Evolutionary conservation across 1,140 invertebrate genomes (phyloP).

Genomic region (Drosophila murphyi): DNA sequence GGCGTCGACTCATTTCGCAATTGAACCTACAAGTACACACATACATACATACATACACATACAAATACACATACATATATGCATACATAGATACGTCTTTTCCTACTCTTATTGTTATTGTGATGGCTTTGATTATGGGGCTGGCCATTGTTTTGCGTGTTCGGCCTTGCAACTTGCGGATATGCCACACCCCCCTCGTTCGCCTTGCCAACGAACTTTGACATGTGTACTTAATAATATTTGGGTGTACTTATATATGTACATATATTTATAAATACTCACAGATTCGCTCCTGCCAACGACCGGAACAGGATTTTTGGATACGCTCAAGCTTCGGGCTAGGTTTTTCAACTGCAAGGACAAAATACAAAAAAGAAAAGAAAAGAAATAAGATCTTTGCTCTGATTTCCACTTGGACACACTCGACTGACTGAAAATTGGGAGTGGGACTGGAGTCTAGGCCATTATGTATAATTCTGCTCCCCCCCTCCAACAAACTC

Average conservation of each 20-base stretch:
- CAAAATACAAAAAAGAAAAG: slow-evolving; percentile 5
- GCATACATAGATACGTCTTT: not conserved
- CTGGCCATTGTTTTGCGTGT: slow-evolving; percentile 27
- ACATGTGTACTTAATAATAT: slow-evolving; percentile 4
- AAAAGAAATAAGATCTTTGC: slow-evolving; percentile 30
- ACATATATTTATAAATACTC: slow-evolving; percentile 13
- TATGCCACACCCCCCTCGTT: slow-evolving; percentile 5
- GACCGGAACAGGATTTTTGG: not conserved
- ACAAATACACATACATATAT: not conserved
- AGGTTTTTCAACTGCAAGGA: slow-evolving; percentile 11
- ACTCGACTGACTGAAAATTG: slow-evolving; percentile 33
- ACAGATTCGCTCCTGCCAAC: slow-evolving; percentile 20
- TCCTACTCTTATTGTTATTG: slow-evolving; percentile 28
- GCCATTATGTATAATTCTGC: not conserved
- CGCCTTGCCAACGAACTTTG: not conserved
- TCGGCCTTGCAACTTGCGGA: slow-evolving; percentile 18
- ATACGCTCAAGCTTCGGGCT: not conserved
- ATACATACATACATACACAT: not conserved
- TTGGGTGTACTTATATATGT: not conserved
- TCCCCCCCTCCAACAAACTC: not conserved
- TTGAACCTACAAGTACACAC: slow-evolving; percentile 12
- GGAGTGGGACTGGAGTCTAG: slow-evolving; percentile 9
- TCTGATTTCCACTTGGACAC: slow-evolving; percentile 34
- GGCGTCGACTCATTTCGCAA: slow-evolving; percentile 32
- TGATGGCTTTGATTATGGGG: slow-evolving; percentile 20